Conservation (phyloP, 2,113 vertebrate genomes). For the Hypocryptadius cinnamomeus region DNA sequence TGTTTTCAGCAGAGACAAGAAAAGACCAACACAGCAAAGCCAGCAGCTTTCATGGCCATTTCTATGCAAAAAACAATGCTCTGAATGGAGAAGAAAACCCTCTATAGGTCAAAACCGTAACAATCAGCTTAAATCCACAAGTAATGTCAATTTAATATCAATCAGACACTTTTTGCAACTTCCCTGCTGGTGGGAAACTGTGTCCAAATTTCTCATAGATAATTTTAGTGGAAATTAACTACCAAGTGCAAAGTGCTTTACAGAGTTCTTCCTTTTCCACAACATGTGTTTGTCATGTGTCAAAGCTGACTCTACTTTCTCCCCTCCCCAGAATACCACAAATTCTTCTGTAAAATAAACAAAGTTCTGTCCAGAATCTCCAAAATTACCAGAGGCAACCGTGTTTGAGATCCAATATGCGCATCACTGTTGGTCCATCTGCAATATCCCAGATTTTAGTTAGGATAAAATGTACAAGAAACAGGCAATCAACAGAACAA, state of each 20-base stretch:
- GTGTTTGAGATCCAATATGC: constrained; percentile 59
- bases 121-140: background rate
- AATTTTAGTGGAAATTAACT: background rate
- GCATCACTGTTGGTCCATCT: constrained; percentile 20
- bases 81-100: background rate
- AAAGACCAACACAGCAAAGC: background rate
- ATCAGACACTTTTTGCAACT: background rate
- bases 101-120: background rate
- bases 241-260: background rate
- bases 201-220: background rate
- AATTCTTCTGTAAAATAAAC: constrained; percentile 73
- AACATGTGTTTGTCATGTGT: background rate
- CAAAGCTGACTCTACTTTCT: constrained; percentile 50
- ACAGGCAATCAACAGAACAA: background rate
- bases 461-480: constrained; percentile 50
- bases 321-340: constrained; percentile 62
- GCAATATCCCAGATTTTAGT: constrained; percentile 31
- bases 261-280: background rate
- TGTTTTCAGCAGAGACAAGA: background rate
- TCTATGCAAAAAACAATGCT: background rate
- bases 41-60: background rate
- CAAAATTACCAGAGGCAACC: constrained; percentile 52
- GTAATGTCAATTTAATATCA: background rate
- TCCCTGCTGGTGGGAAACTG: background rate
- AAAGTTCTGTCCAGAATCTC: constrained; percentile 44